Percentiles rank a stretch among this genome's conserved stretches.
Conservation (phyloP, 92 coral and sea anemone genomes). For the Parazoanthus darwini region DNA sequence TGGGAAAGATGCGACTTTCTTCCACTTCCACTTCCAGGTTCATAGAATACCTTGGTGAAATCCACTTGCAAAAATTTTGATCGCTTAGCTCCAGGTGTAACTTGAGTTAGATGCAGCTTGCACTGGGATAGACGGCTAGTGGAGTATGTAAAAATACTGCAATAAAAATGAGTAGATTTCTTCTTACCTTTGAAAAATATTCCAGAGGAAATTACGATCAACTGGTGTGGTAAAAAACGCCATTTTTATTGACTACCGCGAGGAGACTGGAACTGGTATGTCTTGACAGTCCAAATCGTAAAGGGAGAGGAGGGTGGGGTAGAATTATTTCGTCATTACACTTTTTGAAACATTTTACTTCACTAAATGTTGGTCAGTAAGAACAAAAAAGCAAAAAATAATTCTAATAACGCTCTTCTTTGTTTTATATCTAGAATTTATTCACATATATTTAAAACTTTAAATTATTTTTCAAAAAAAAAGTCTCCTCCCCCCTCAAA, state of each 20-base stretch:
- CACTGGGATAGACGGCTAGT: not conserved
- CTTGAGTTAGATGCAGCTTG: not conserved
- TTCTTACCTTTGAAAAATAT: constrained; percentile 65
- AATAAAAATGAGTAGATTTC: not conserved
- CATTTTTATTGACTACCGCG: constrained; percentile 25
- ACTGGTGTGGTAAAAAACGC: constrained; percentile 46
- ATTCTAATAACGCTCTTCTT: no score
- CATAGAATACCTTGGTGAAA: no score
- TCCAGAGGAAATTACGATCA: constrained; percentile 73
- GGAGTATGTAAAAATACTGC: no score
- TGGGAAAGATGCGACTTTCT: no score
- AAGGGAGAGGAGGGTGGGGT: not conserved
- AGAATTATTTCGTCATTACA: not conserved
- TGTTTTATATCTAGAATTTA: not conserved
- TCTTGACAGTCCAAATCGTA: not conserved
- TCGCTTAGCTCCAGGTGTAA: no score
- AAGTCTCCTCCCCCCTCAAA: not conserved
- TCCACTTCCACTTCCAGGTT: no score
- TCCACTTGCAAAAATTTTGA: not conserved
- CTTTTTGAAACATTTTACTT: no score
- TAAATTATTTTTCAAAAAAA: no score
- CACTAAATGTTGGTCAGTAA: not conserved
- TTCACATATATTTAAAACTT: not conserved
- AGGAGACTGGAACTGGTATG: not conserved
- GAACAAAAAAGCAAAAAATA: no score